These are phyloP conservation scores for Drosophila mojavensis DNA, from an alignment of 1,140 invertebrate genomes.

Conservation along the genomic window DNA sequence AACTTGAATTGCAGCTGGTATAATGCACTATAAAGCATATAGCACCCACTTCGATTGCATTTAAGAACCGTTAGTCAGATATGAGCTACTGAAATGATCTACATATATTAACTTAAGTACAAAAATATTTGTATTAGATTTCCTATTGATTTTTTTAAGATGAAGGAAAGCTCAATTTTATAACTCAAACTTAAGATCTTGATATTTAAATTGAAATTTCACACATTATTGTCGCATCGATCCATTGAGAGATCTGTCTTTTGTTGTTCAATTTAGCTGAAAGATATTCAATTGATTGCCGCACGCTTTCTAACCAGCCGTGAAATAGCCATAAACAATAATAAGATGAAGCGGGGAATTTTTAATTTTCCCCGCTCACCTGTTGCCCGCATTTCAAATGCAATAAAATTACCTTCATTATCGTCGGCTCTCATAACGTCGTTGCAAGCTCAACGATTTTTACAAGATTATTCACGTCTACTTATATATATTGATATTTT, in stretches of 20 bases:
- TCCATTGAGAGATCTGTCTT: not conserved
- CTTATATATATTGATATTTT: constrained; percentile 8
- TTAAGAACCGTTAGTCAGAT: too few species aligned
- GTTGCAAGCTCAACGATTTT: constrained; percentile 8
- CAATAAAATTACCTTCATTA: constrained; percentile 45
- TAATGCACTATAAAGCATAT: too few species aligned
- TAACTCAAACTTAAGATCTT: too few species aligned
- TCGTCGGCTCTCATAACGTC: constrained; percentile 50
- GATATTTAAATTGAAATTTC: not conserved
- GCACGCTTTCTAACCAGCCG: not conserved
- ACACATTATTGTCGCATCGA: not conserved
- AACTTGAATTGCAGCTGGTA: too few species aligned
- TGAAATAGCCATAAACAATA: not conserved
- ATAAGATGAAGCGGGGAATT: not conserved
- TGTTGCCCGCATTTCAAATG: not conserved
- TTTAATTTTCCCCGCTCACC: not conserved
- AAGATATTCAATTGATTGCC: not conserved
- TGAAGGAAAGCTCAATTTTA: too few species aligned
- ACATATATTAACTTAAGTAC: too few species aligned
- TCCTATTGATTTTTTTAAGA: too few species aligned
- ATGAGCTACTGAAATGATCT: too few species aligned
- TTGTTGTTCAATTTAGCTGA: not conserved
- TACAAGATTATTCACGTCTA: not conserved
- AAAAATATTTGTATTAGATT: too few species aligned
- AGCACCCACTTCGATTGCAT: too few species aligned